Percentiles rank a stretch among this genome's conserved stretches.
phyloP scores from a whole-genome alignment of 2,797 vertebrate species.

The Orestias chungarensis region DNA sequence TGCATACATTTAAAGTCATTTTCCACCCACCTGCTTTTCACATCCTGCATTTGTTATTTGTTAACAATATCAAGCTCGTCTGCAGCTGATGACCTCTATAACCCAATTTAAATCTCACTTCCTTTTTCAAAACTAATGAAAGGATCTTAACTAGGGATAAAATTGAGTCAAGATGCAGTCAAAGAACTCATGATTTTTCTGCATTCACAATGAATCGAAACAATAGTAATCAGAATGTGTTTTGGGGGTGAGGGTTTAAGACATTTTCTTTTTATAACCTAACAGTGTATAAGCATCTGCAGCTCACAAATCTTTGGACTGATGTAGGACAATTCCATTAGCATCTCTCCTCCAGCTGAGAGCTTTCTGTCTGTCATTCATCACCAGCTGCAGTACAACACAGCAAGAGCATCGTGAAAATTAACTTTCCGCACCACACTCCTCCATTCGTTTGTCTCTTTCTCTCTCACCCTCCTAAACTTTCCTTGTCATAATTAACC shows the following conservation, averaged over 20 bases:
- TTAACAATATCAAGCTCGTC: slow-evolving; percentile 50
- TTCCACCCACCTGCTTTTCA: slow-evolving; percentile 28
- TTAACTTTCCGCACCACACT: slow-evolving; percentile 59
- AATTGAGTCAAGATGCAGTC: slow-evolving; percentile 10
- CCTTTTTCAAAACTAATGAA: slow-evolving; percentile 11
- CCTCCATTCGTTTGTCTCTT: slow-evolving; percentile 34
- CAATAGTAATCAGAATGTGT: slow-evolving; percentile 11
- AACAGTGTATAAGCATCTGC: slow-evolving; percentile 58
- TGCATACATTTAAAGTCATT: slow-evolving; percentile 21
- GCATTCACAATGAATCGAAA: slow-evolving; percentile 46
- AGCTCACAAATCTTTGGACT: slow-evolving; percentile 58
- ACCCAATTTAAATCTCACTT: slow-evolving; percentile 38
- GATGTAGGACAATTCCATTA: slow-evolving; percentile 76
- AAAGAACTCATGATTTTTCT: slow-evolving; percentile 7
- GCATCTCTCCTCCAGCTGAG: slow-evolving; percentile 69
- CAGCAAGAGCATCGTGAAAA: slow-evolving; percentile 66
- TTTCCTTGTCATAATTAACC: slow-evolving; percentile 75
- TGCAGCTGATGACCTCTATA: slow-evolving; percentile 25
- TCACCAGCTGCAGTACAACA: slow-evolving; percentile 75
- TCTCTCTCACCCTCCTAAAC: slow-evolving; percentile 29
- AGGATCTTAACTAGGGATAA: slow-evolving; percentile 14
- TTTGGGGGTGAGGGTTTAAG: background rate
- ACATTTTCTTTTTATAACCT: background rate
- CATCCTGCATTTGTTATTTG: slow-evolving; percentile 44
- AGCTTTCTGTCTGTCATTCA: slow-evolving; percentile 75